Evolutionary conservation across 2,113 vertebrate genomes (phyloP).

Genomic region (Sula dactylatra): DNA sequence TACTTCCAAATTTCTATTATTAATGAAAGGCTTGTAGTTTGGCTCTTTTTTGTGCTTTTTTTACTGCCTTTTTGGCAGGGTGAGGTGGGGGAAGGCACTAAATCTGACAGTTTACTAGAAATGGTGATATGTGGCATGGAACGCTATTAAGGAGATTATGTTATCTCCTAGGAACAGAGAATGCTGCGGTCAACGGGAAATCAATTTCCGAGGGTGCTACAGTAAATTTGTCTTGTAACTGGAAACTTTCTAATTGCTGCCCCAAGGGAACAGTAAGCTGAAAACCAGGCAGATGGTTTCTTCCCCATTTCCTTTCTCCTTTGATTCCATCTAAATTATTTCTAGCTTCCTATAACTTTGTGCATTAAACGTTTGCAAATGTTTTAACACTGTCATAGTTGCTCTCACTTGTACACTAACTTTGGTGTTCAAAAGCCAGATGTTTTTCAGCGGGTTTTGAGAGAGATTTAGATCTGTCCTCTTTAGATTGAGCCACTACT

Average conservation of each 20-base stretch:
- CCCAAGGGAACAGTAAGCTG: not conserved
- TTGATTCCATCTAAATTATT: not conserved
- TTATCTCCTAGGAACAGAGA: slow-evolving; percentile 45
- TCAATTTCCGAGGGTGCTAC: slow-evolving; percentile 5
- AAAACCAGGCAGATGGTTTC: not conserved
- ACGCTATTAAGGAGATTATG: slow-evolving; percentile 5
- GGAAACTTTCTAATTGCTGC: slow-evolving; percentile 39
- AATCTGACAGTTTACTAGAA: not conserved
- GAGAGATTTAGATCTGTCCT: not conserved
- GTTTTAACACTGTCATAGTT: not conserved
- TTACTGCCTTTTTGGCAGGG: not conserved
- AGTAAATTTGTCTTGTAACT: slow-evolving; percentile 13
- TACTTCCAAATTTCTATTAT: not conserved
- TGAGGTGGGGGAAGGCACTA: not conserved
- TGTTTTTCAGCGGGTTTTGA: not conserved
- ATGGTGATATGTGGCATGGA: not conserved
- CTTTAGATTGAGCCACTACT: not conserved
- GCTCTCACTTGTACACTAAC: not conserved
- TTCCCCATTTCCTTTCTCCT: not conserved
- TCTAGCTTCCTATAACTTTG: not conserved
- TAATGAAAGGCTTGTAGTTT: not conserved
- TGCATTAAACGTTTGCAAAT: not conserved
- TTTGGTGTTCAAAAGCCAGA: not conserved
- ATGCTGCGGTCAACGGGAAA: not conserved
- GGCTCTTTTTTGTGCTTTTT: not conserved